phyloP scores from a whole-genome alignment of 2,113 vertebrate species.

The Serinus canaria region DNA sequence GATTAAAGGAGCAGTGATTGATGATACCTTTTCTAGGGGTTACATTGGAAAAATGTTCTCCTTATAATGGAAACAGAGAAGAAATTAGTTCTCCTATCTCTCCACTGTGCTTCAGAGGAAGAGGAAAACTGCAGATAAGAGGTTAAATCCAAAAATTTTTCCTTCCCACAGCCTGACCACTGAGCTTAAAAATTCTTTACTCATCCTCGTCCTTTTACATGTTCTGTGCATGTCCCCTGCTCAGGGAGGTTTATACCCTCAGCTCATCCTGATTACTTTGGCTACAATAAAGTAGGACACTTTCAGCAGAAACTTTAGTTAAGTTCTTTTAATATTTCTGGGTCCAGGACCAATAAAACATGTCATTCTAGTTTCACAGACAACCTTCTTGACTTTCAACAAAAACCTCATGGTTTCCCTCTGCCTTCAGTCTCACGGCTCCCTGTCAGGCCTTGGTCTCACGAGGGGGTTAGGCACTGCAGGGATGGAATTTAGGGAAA shows the following conservation, averaged over 20 bases:
- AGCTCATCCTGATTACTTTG: background rate
- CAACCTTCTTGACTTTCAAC: background rate
- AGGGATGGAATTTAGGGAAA: background rate
- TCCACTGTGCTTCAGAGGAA: background rate
- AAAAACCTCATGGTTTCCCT: background rate
- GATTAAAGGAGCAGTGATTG: conserved; percentile 60
- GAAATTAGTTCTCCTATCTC: conserved; percentile 53
- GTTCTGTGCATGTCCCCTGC: background rate
- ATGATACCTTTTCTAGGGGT: conserved; percentile 59
- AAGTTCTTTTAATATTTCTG: background rate
- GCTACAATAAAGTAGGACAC: background rate
- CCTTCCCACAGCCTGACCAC: background rate
- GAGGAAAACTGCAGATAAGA: conserved; percentile 25
- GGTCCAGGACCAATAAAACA: background rate
- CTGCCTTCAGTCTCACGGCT: background rate
- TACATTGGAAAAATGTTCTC: conserved; percentile 58
- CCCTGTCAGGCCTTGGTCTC: background rate
- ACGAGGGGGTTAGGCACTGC: background rate
- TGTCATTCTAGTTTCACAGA: background rate
- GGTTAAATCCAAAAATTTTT: background rate
- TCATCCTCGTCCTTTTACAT: background rate
- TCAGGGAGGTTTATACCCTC: background rate
- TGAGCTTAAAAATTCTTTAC: background rate
- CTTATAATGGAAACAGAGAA: conserved; percentile 52
- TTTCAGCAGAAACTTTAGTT: background rate